Evolutionary conservation across 1,140 invertebrate species (phyloP), one percentile per base, ranked within the genome.

Genomic region (Drosophila pectinifera): DNA sequence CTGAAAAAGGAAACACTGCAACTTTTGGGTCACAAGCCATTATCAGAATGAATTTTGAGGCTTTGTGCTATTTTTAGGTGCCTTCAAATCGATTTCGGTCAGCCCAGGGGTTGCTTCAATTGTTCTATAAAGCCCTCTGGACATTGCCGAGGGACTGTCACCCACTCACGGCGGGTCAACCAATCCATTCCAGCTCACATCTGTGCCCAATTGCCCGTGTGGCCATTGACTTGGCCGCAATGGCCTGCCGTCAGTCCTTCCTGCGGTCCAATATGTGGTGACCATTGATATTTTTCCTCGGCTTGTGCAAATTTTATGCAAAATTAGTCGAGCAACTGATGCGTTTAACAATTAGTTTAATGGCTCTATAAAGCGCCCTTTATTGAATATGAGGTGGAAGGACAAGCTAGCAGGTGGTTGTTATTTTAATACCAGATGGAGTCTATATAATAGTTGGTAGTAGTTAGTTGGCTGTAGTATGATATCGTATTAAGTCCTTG

Each of bases 171-270:
- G 41, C 39, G 7, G 34, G 22, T 10, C 24, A 14, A 16, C 28
- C 45, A n/a, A 61, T 43, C 49, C 64, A 64, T 22, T 55, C 41
- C 46, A 43, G 16, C 58, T 64, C 73, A 58, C 83, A 88, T 78
- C 75, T 88, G 83, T 88, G 83, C 59, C 65, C 84, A 88, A 88
- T 88, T 82, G 76, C 73, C 84, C 83, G 72, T 88, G 58, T 69
- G 58, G 49, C 81, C 74, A 86, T 88, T 82, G 82, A 86, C 83
- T 86, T 86, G 28, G 61, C 55, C 77, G 67, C 59, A 72, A 49
- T 64, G 59, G 49, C 31, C 46, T 36, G 54, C 63, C 42, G 49
- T 38, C 74, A 57, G 68, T 72, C 65, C 51, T 57, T 68, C 34
- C 58, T 81, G 79, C 43, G 80, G 76, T 62, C 54, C 41, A 48